phyloP scores from a whole-genome alignment of 2,113 vertebrate species.

The Rhombomys opimus region DNA sequence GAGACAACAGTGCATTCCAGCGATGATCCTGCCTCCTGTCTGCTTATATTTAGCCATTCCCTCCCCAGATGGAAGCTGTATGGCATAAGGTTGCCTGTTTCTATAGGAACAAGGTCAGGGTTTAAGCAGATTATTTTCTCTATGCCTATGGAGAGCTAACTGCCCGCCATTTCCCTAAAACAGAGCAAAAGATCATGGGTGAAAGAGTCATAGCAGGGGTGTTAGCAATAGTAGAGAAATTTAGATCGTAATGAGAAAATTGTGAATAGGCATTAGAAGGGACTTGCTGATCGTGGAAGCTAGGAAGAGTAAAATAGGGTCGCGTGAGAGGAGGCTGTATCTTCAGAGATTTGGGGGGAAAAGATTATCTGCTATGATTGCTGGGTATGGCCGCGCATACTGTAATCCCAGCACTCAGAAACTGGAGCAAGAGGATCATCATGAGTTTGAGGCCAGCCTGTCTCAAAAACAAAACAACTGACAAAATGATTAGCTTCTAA shows the following conservation, averaged over 20 bases:
- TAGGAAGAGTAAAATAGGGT: neutral
- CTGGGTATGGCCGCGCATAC: neutral
- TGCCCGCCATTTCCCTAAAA: neutral
- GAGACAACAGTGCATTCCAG: neutral
- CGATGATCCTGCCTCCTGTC: neutral
- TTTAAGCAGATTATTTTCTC: neutral
- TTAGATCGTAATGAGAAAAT: neutral
- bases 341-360: constrained; percentile 32
- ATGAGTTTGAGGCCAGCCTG: neutral
- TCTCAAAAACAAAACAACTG: neutral
- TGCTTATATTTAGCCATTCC: neutral
- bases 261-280: constrained; percentile 1
- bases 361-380: neutral
- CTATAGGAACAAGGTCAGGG: neutral
- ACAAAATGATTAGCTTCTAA: neutral
- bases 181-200: neutral
- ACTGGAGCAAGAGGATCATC: no score
- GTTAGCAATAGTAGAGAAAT: neutral
- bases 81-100: neutral
- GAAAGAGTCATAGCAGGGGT: neutral
- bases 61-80: neutral
- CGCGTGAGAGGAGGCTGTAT: neutral
- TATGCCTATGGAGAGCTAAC: constrained; percentile 48
- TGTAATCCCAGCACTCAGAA: neutral
- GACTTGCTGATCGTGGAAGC: neutral